Evolutionary conservation across 2,888 invertebrate genomes (phyloP).

Genomic region (Nephrocerus scutellatus): DNA sequence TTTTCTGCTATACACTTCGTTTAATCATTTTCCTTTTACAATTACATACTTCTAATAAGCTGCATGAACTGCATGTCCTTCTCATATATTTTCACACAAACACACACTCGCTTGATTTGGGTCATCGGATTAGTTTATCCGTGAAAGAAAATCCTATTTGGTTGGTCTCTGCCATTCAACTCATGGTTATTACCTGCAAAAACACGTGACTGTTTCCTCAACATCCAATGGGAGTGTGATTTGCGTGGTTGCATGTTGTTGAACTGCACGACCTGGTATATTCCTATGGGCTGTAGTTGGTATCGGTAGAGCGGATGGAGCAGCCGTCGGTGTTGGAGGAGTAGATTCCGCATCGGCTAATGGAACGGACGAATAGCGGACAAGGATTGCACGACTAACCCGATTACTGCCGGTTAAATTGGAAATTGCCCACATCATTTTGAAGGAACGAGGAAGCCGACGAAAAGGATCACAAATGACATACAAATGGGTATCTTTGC

Average conservation of each 20-base stretch:
- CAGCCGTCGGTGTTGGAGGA: constrained; percentile 32
- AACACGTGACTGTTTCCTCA: constrained; percentile 67
- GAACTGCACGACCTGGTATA: constrained; percentile 36
- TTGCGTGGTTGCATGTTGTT: constrained; percentile 26
- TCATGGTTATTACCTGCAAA: constrained; percentile 80
- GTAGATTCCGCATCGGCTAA: constrained; percentile 36
- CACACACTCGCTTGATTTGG: too few relatives aligned
- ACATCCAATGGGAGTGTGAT: constrained; percentile 59
- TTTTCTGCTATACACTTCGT: too few relatives aligned
- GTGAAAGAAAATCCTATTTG: too few relatives aligned
- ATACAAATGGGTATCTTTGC: too few relatives aligned
- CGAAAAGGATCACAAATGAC: too few relatives aligned
- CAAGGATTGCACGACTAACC: constrained; percentile 45
- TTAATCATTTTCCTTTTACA: too few relatives aligned
- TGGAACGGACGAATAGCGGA: constrained; percentile 45
- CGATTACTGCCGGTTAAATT: constrained; percentile 47
- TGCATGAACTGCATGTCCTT: too few relatives aligned
- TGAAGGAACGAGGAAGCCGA: too few relatives aligned
- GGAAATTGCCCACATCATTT: constrained; percentile 47
- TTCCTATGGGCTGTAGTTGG: constrained; percentile 27
- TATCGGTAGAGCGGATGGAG: constrained; percentile 20
- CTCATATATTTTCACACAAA: too few relatives aligned
- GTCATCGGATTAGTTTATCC: too few relatives aligned
- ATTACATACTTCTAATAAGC: too few relatives aligned
- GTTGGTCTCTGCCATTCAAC: too few relatives aligned